These are phyloP conservation scores for Oconnorella tubifera DNA, from an alignment of 2,888 invertebrate species.

Conservation along the genomic window DNA sequence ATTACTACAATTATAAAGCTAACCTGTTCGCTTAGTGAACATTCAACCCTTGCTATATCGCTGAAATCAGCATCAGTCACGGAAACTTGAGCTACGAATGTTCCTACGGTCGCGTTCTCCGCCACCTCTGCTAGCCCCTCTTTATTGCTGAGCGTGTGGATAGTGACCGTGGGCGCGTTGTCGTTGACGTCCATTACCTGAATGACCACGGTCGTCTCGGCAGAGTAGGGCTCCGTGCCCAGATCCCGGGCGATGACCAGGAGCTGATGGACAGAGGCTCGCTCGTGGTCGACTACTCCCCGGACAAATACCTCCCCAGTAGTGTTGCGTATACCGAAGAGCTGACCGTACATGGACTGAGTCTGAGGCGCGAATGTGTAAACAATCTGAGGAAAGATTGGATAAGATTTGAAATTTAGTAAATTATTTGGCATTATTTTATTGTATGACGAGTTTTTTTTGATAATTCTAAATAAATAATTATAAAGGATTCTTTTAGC, in stretches of 20 bases:
- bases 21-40: constrained; percentile 14
- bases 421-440: too few relatives aligned
- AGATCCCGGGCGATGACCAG: constrained; percentile 29
- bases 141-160: constrained; percentile 25
- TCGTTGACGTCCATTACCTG: constrained; percentile 31
- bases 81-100: constrained; percentile 30
- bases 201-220: constrained; percentile 31
- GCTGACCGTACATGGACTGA: constrained; percentile 20
- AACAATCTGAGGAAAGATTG: too few relatives aligned
- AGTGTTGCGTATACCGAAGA: constrained; percentile 25
- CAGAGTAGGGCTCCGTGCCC: constrained; percentile 29
- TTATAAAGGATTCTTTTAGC: too few relatives aligned
- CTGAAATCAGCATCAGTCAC: constrained; percentile 30
- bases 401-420: too few relatives aligned
- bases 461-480: too few relatives aligned
- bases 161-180: constrained; percentile 30
- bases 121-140: constrained; percentile 15
- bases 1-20: too few relatives aligned
- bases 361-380: constrained; percentile 30
- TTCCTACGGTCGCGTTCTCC: constrained; percentile 25
- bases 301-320: constrained; percentile 32
- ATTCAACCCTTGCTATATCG: constrained; percentile 22
- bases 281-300: constrained; percentile 29
- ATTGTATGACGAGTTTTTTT: too few relatives aligned
- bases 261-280: constrained; percentile 24